Evolutionary conservation across 2,888 invertebrate genomes (phyloP).

Genomic region (Dicyrtoma fusca): DNA sequence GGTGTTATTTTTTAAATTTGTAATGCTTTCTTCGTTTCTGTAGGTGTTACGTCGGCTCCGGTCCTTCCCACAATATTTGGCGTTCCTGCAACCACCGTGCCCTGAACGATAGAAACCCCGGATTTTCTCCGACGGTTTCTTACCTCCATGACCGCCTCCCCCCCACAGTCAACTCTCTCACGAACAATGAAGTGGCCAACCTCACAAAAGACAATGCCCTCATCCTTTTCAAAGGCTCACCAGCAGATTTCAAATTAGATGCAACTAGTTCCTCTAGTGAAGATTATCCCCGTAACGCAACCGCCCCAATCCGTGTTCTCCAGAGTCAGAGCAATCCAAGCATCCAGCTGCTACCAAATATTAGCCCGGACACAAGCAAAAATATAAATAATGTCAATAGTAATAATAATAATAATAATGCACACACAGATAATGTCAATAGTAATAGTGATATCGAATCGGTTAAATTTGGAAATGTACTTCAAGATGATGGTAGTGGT

Average conservation of each 20-base stretch:
- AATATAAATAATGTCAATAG: no score
- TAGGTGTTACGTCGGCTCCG: slow-evolving; percentile 83
- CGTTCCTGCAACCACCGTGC: slow-evolving; percentile 83
- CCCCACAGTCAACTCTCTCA: slow-evolving; percentile 68
- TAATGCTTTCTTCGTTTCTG: no score
- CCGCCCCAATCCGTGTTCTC: slow-evolving; percentile 18
- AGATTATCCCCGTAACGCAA: slow-evolving; percentile 19
- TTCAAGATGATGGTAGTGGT: slow-evolving; percentile 15
- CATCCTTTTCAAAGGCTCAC: slow-evolving; percentile 42
- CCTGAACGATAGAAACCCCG: slow-evolving; percentile 65
- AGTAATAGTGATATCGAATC: slow-evolving; percentile 11
- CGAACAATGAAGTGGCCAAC: slow-evolving; percentile 46
- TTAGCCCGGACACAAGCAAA: no score
- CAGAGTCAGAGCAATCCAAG: no score
- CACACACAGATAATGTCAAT: no score
- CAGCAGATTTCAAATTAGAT: slow-evolving; percentile 35
- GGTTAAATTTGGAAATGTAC: slow-evolving; percentile 29
- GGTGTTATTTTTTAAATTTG: no score
- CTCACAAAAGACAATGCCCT: slow-evolving; percentile 52
- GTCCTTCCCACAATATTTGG: slow-evolving; percentile 73
- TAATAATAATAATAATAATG: no score
- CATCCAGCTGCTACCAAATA: no score
- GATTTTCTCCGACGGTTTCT: slow-evolving; percentile 75
- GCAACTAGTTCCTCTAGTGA: slow-evolving; percentile 25
- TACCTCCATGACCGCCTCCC: slow-evolving; percentile 80